Percentiles rank a stretch among this genome's conserved stretches.
These are phyloP conservation scores for Tachycineta bicolor DNA, from an alignment of 2,113 vertebrate species.

Conservation along the genomic window DNA sequence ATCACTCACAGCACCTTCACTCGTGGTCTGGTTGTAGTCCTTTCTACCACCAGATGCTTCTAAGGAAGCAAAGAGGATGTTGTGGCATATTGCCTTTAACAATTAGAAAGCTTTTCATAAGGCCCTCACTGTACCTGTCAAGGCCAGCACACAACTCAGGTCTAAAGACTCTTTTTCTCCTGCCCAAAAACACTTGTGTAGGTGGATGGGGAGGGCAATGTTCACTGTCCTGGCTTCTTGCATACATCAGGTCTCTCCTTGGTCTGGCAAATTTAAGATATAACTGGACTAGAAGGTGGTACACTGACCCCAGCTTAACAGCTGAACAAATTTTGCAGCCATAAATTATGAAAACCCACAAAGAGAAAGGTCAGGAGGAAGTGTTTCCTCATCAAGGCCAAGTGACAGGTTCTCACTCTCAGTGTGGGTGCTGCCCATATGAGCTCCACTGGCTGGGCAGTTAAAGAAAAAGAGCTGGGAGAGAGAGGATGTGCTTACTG, in stretches of 20 bases:
- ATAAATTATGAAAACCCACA: constrained; percentile 20
- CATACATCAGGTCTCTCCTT: neutral
- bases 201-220: neutral
- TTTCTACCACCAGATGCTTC: neutral
- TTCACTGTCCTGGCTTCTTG: neutral
- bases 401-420: constrained; percentile 35
- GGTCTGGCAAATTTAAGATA: neutral
- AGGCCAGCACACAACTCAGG: neutral
- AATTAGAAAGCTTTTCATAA: neutral
- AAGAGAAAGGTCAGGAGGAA: constrained; percentile 50
- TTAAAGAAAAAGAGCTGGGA: constrained; percentile 43
- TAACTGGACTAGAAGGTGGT: neutral
- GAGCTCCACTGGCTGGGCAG: neutral
- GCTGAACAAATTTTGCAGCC: constrained; percentile 44
- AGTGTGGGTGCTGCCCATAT: neutral
- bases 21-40: neutral
- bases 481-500: constrained; percentile 64
- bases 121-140: neutral
- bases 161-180: neutral
- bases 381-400: constrained; percentile 18
- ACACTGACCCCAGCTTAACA: neutral
- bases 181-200: neutral
- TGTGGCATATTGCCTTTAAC: neutral
- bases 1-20: rapidly evolving
- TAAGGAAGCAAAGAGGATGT: neutral